These are phyloP conservation scores for Dasyurus viverrinus DNA, from an alignment of 2,113 vertebrate species.

Conservation along the genomic window DNA sequence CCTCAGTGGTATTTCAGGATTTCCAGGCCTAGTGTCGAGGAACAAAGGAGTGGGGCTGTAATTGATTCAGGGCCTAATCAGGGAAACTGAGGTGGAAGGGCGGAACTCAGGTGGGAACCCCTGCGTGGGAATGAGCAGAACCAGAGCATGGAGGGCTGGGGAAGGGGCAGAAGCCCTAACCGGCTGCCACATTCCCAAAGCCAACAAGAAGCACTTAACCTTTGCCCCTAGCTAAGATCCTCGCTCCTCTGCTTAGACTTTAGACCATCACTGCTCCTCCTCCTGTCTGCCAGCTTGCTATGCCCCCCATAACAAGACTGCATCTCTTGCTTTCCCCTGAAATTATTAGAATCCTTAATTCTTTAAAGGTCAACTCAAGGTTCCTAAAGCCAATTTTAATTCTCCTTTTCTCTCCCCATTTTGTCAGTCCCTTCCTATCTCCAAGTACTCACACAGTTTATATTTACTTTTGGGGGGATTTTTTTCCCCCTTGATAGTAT, in stretches of 20 bases:
- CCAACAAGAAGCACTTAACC: not conserved
- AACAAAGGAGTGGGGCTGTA: no score
- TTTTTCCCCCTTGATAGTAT: not conserved
- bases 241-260: not conserved
- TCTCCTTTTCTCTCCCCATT: not conserved
- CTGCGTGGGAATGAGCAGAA: not conserved
- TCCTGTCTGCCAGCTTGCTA: not conserved
- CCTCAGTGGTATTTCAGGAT: no score
- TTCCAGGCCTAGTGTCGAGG: no score
- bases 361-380: not conserved
- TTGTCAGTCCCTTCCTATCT: not conserved
- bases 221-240: not conserved
- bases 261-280: not conserved
- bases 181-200: not conserved
- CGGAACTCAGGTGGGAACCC: not conserved
- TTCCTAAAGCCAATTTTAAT: not conserved
- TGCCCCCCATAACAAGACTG: not conserved
- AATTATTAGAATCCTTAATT: not conserved
- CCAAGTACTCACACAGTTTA: not conserved
- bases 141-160: not conserved
- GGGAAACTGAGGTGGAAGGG: not conserved
- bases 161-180: not conserved
- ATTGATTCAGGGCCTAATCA: no score
- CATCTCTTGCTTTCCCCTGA: not conserved
- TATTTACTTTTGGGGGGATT: not conserved